These are phyloP conservation scores for Catalaphyllia jardinei DNA, from an alignment of 64 coral and sea anemone genomes.

Conservation along the genomic window DNA sequence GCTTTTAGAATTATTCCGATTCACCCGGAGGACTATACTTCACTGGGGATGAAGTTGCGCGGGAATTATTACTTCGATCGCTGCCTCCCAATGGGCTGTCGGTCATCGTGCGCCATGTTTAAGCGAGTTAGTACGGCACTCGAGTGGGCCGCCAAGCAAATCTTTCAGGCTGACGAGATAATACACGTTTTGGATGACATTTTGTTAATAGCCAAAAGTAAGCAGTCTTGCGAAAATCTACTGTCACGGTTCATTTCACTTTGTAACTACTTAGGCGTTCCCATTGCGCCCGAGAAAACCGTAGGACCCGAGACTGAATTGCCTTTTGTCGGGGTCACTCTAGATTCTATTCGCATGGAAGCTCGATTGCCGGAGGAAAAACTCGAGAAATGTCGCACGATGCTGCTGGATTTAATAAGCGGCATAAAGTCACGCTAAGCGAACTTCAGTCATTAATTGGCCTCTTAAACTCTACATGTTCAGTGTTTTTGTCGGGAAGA, in stretches of 20 bases:
- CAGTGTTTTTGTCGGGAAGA: constrained; percentile 27
- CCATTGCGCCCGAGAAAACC: constrained; percentile 30
- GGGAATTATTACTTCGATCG: too few relatives aligned
- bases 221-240: not conserved
- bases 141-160: not conserved
- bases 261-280: not conserved
- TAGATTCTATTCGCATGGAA: not conserved
- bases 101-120: too few relatives aligned
- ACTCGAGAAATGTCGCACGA: constrained; percentile 12
- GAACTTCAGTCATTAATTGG: constrained; percentile 36
- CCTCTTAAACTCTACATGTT: constrained; percentile 47
- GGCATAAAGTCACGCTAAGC: not conserved
- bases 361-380: constrained; percentile 18
- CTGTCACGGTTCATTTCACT: not conserved
- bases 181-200: not conserved
- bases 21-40: constrained; percentile 22
- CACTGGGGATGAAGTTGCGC: not conserved
- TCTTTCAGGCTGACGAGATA: not conserved
- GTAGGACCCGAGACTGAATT: constrained; percentile 1
- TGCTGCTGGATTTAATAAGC: not conserved
- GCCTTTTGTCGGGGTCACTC: constrained; percentile 18
- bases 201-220: not conserved
- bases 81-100: too few relatives aligned
- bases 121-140: not conserved
- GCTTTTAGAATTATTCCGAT: constrained; percentile 41